Percentiles rank a stretch among this genome's conserved stretches.
These are phyloP conservation scores for Manduca sexta DNA, from an alignment of 1,140 invertebrate species.

Conservation along the genomic window DNA sequence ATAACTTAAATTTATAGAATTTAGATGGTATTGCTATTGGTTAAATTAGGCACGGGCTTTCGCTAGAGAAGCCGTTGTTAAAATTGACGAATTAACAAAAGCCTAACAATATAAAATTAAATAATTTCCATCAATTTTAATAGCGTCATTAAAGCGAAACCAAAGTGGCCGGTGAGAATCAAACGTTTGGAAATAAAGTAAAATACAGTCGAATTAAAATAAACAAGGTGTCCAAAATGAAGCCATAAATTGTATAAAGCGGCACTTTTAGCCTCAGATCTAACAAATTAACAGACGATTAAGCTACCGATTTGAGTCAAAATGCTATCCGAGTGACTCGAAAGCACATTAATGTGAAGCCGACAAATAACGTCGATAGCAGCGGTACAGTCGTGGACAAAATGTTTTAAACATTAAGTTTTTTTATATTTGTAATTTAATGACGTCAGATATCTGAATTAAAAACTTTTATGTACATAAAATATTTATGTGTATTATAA, in stretches of 20 bases:
- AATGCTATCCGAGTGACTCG: conserved; percentile 24
- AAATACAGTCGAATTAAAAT: conserved; percentile 20
- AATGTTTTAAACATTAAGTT: conserved; percentile 4
- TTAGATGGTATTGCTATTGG: too few relatives aligned
- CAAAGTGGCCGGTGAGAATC: conserved; percentile 3
- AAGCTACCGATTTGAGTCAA: conserved; percentile 63
- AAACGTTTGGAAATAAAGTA: conserved; percentile 7
- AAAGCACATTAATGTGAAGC: conserved; percentile 49
- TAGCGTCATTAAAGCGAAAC: conserved; percentile 17
- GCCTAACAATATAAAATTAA: too few relatives aligned
- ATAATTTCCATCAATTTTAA: conserved; percentile 11
- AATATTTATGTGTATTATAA: too few relatives aligned
- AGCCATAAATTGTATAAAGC: conserved; percentile 60
- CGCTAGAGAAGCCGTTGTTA: too few relatives aligned
- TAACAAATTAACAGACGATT: conserved; percentile 70
- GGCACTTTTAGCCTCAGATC: conserved; percentile 52
- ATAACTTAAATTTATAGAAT: too few relatives aligned
- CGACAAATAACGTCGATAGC: conserved; percentile 55
- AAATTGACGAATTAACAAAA: too few relatives aligned
- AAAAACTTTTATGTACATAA: too few relatives aligned
- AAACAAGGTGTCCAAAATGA: conserved; percentile 44
- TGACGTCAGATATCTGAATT: too few relatives aligned
- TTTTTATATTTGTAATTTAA: too few relatives aligned
- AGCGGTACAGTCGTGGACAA: conserved; percentile 27
- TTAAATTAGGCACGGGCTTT: too few relatives aligned